Evolutionary conservation across 2,113 vertebrate genomes (phyloP).

Genomic region (Caranx melampygus): DNA sequence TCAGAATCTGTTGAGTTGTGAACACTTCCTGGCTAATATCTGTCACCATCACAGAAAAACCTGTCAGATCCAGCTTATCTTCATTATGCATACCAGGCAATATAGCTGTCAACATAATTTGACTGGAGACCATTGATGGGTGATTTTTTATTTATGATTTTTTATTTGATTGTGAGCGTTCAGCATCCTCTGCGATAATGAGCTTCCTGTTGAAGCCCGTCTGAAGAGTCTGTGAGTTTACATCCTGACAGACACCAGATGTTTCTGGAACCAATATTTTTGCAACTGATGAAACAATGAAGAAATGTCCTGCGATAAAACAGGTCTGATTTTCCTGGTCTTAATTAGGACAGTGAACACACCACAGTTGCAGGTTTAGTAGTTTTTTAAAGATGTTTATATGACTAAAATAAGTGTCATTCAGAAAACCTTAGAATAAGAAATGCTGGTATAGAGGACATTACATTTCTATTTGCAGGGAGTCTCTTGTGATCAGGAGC

Average conservation of each 20-base stretch:
- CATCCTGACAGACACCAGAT: slow-evolving; percentile 33
- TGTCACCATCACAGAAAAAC: background rate
- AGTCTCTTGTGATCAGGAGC: slow-evolving; percentile 53
- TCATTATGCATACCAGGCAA: slow-evolving; percentile 17
- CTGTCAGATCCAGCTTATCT: background rate
- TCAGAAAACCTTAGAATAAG: slow-evolving; percentile 12
- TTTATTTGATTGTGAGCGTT: background rate
- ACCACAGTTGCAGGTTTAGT: background rate
- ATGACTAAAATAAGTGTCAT: slow-evolving; percentile 1
- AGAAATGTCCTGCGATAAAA: background rate
- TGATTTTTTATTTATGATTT: slow-evolving; percentile 17
- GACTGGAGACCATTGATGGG: slow-evolving; percentile 15
- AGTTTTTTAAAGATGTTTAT: background rate
- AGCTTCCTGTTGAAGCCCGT: background rate
- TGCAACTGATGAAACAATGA: background rate
- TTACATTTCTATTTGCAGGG: slow-evolving; percentile 58
- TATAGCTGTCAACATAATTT: slow-evolving; percentile 12
- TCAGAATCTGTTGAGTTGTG: too few species aligned
- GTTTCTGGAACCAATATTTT: background rate
- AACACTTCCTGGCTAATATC: background rate
- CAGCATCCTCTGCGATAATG: background rate
- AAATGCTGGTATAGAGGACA: slow-evolving; percentile 35
- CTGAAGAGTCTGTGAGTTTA: slow-evolving; percentile 10
- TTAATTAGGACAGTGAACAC: background rate
- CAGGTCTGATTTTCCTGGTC: background rate